A percentile compares a stretch with the other conserved stretches of the same genome.
Evolutionary conservation across 2,797 vertebrate species (phyloP).

Genomic region (Chaunax sp.): DNA sequence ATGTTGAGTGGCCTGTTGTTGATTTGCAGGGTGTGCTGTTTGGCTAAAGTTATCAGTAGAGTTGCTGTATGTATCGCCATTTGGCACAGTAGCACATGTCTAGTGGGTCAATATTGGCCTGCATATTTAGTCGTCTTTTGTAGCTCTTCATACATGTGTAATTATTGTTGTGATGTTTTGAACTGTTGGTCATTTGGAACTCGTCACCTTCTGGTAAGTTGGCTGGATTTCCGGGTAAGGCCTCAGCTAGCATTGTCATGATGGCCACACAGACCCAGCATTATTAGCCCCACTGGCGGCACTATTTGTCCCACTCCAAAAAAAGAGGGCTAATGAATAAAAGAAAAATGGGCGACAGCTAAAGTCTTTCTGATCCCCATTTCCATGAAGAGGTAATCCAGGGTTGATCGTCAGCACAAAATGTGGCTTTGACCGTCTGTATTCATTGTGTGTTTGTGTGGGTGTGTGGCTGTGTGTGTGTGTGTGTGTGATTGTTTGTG

Average conservation of each 20-base stretch:
- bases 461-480: slow-evolving; percentile 20
- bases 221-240: slow-evolving; percentile 68
- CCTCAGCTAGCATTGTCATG: slow-evolving; percentile 72
- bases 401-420: slow-evolving; percentile 83
- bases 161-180: slow-evolving; percentile 35
- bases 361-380: slow-evolving; percentile 85
- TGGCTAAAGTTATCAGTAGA: too few species aligned
- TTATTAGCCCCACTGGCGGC: slow-evolving; percentile 73
- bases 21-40: slow-evolving; percentile 18
- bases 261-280: slow-evolving; percentile 61
- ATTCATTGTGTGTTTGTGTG: slow-evolving; percentile 46
- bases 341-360: slow-evolving; percentile 76
- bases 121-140: too few species aligned
- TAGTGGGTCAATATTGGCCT: too few species aligned
- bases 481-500: background rate
- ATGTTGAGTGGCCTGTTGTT: slow-evolving; percentile 20
- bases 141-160: background rate
- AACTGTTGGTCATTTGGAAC: slow-evolving; percentile 43
- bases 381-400: slow-evolving; percentile 83
- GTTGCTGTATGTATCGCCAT: too few species aligned
- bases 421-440: slow-evolving; percentile 72
- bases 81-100: slow-evolving; percentile 1
- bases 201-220: slow-evolving; percentile 62
- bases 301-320: slow-evolving; percentile 77
- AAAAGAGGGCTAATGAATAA: slow-evolving; percentile 78